Base-by-base conservation (phyloP, 2,797 vertebrate species). In the Clamator glandarius region DNA sequence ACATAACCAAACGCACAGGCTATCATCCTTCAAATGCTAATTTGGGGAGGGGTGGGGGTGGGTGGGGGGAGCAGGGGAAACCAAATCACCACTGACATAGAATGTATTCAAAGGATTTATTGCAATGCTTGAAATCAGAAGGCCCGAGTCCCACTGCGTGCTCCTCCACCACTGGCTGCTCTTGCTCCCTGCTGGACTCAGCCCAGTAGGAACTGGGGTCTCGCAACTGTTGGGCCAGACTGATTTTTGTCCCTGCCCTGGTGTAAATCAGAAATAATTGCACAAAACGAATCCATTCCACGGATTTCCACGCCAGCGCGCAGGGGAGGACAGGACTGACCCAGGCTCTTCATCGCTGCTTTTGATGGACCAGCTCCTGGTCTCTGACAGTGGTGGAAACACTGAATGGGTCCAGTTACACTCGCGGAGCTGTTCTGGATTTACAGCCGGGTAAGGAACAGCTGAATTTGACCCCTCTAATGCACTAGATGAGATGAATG, bases 401-500 rank as follows among this genome's bases (percentile, higher is more conserved):
- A 12, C 85, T 8, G 73, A 41, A 15, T 1, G 18, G 19, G 39
- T 55, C 68, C 74, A 15, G 35, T 64, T 46, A 19, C 33, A 1
- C 7, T 66, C 21, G 16, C 26, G 57, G 57, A 48, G 35, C 35
- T 41, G 0, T 5, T 42, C 84, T 64, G 69, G 51, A 7, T 67
- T 80, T 31, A 16, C 78, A 50, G 10, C 36, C 7, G 67, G 51
- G 39, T 33, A 7, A 28, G 83, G 29, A 51, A 15, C 25, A 13
- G 58, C 75, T 21, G 87, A 26, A 8, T n/a, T 24, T 8, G 70
- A 46, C 42, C 42, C 72, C 44, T 83, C 8, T 29, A 42, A 54
- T 87, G 93, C 95, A 94, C 91, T 68, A 25, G 77, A 68, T 82
- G 80, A 92, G 72, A 67, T 83, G 95, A 92, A 96, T 96, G 93